phyloP scores from a whole-genome alignment of 1,140 invertebrate genomes.

The Formica exsecta region DNA sequence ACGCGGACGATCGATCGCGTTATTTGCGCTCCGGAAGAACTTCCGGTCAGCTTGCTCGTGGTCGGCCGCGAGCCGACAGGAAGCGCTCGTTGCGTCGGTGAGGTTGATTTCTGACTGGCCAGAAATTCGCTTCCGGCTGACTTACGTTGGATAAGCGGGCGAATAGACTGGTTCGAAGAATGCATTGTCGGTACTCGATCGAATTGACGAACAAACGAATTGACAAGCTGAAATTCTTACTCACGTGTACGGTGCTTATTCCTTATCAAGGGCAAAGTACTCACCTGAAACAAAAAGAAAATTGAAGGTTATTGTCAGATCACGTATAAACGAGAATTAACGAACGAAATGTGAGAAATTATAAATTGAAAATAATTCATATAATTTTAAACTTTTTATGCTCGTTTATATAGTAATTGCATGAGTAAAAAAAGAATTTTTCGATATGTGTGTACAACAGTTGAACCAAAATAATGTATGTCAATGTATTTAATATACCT shows the following conservation, averaged over 20 bases:
- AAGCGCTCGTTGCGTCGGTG: conserved; percentile 24
- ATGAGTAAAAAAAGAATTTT: not conserved
- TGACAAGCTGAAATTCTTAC: conserved; percentile 46
- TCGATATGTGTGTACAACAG: not conserved
- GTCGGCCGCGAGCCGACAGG: conserved; percentile 57
- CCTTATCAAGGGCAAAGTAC: conserved; percentile 56
- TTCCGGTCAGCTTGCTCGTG: conserved; percentile 71
- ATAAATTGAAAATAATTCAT: conserved; percentile 1
- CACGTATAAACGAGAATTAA: not conserved
- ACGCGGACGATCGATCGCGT: conserved; percentile 47
- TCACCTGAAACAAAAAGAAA: conserved; percentile 80
- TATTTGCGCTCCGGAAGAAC: conserved; percentile 51
- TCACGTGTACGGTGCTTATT: not conserved
- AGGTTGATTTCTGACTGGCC: conserved; percentile 45
- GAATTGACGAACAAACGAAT: not conserved
- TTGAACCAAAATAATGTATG: not conserved
- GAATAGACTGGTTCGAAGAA: conserved; percentile 5
- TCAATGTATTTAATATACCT: not conserved
- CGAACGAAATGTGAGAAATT: not conserved
- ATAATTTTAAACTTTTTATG: not conserved
- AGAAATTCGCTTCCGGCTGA: conserved; percentile 52
- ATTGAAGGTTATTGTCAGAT: conserved; percentile 16
- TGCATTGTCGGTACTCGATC: conserved; percentile 9
- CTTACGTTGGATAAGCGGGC: conserved; percentile 49
- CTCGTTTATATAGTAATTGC: not conserved